These are phyloP conservation scores for Planiliza haematocheilus DNA, from an alignment of 2,113 vertebrate species.

Conservation along the genomic window DNA sequence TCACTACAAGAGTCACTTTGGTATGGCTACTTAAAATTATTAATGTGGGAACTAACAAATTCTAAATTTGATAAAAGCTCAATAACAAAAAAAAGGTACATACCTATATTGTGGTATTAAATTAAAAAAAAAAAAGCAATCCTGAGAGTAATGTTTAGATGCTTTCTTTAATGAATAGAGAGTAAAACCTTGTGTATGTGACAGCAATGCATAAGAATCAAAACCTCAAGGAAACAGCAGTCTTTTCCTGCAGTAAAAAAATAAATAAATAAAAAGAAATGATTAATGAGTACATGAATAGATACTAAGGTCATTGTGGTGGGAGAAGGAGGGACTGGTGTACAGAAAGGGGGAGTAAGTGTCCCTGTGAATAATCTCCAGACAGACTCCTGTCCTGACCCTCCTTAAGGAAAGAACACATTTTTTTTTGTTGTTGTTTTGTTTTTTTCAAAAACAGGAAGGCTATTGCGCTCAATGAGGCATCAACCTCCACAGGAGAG, in stretches of 20 bases:
- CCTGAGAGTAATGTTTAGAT: not conserved
- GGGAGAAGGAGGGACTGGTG: not conserved
- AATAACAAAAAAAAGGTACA: no score
- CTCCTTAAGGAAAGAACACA: conserved; percentile 18
- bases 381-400: conserved; percentile 1
- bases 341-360: conserved; percentile 21
- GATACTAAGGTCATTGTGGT: conserved; percentile 27
- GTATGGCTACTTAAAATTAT: no score
- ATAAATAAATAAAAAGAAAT: not conserved
- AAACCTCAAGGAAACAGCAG: not conserved
- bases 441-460: conserved; percentile 35
- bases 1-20: no score
- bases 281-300: conserved; percentile 14
- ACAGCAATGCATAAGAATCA: not conserved
- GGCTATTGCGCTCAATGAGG: conserved; percentile 63
- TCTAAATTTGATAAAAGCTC: not conserved
- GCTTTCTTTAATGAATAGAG: no score
- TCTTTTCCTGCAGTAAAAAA: not conserved
- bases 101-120: no score
- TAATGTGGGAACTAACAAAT: not conserved
- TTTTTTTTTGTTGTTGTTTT: not conserved
- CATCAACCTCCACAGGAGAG: conserved; percentile 40
- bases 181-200: not conserved
- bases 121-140: not conserved
- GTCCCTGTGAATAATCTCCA: conserved; percentile 62